Percentiles rank a stretch among this genome's conserved stretches.
Conservation (phyloP, 2,797 vertebrate species). For the Sebastes hubbsi region DNA sequence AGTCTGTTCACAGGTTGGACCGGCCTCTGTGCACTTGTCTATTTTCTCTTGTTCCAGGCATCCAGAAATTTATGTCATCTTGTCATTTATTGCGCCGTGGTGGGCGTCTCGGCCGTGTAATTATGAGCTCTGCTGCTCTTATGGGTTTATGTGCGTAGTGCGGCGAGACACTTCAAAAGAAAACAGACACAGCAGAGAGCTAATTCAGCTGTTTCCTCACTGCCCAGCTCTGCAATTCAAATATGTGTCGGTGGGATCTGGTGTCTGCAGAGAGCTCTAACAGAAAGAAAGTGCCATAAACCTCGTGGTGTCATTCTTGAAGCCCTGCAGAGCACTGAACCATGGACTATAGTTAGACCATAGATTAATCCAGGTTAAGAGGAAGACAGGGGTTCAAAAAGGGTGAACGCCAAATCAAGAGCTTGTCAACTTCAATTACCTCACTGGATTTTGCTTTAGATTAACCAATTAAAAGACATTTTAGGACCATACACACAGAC, state of each 20-base stretch:
- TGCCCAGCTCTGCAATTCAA: constrained; percentile 36
- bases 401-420: background rate
- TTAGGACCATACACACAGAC: background rate
- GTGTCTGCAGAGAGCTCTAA: constrained; percentile 5
- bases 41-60: constrained; percentile 57
- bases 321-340: background rate
- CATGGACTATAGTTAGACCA: background rate
- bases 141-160: constrained; percentile 60
- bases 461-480: background rate
- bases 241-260: constrained; percentile 19
- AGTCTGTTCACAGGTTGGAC: constrained; percentile 17
- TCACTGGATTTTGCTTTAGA: background rate
- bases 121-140: constrained; percentile 67
- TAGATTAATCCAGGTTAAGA: background rate
- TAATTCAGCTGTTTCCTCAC: constrained; percentile 54
- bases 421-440: background rate
- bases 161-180: constrained; percentile 64
- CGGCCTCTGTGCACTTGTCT: constrained; percentile 38
- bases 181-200: constrained; percentile 45
- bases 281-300: background rate
- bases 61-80: constrained; percentile 52
- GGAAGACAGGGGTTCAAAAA: background rate
- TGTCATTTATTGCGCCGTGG: constrained; percentile 56
- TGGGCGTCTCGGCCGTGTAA: constrained; percentile 62
- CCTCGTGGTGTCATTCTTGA: background rate